Evolutionary conservation across 2,888 invertebrate genomes (phyloP), one percentile per base, ranked within the genome.

Genomic region (Spodoptera picta): DNA sequence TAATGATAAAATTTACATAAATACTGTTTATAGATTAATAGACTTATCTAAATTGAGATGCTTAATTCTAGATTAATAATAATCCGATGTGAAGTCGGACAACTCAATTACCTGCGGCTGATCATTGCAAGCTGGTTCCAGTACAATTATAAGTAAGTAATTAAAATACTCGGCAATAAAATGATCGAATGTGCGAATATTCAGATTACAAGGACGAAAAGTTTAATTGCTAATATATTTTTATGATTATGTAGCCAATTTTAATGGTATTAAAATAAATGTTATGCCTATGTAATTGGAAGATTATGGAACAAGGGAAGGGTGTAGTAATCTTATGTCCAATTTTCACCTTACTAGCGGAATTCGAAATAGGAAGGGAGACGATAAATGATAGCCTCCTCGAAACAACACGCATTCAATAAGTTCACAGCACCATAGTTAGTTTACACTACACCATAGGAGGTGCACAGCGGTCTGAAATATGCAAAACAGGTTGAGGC

Each of bases 401-500:
- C 36, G 24, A 60, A 53, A 48, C 19, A 66, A 80, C 75, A 70
- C 56, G 64, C 49, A 44, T 64, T 68, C 61, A 66, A 66, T 69
- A 75, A 73, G 58, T 70, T 69, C 66, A 10, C 71, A 78, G 55
- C 50, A 57, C 71, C 72, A 48, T 69, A 78, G 65, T 73, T 65
- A 80, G 79, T 80, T 80, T 79, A 79, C 79, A 73, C 65, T 75
- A 68, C 73, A 58, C 79, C 79, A 75, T 78, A 80, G 79, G 75
- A 72, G 80, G 75, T 70, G 62, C 68, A 65, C 52, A 65, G 42
- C 65, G 58, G 56, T 43, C 55, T 36, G 65, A 73, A 55, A 60
- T 74, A 77, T 82, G 79, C 81, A 79, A 78, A 79, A 80, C 73
- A 77, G 75, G 73, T 71, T 75, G 60, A 61, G 46, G 79, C 69